Percentiles rank a stretch among this genome's conserved stretches.
phyloP scores from a whole-genome alignment of 1,140 invertebrate species.

The Drosophila yakuba region DNA sequence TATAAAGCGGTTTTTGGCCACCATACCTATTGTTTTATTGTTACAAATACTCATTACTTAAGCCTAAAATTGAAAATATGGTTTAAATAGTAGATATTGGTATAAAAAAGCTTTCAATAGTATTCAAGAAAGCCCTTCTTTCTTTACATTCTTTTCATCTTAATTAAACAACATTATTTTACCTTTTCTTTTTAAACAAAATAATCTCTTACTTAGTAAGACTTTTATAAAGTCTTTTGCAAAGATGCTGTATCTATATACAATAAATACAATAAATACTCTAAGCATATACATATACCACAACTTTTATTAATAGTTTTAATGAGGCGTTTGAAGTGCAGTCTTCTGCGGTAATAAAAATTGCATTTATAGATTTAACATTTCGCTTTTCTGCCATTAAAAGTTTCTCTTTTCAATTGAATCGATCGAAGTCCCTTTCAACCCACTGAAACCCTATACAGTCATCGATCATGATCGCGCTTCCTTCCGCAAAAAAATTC shows the following conservation, averaged over 20 bases:
- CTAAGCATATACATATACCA: too few relatives aligned
- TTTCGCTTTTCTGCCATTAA: constrained; percentile 29
- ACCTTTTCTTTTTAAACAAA: too few relatives aligned
- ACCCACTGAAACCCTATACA: constrained; percentile 72
- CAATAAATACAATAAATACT: too few relatives aligned
- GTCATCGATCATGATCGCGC: constrained; percentile 70
- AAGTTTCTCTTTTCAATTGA: constrained; percentile 31
- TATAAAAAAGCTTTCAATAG: too few relatives aligned
- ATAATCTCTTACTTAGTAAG: too few relatives aligned
- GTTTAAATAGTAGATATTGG: not conserved
- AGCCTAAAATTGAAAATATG: not conserved
- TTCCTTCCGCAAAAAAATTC: constrained; percentile 78
- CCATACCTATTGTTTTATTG: not conserved
- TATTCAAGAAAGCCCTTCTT: too few relatives aligned
- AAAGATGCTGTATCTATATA: too few relatives aligned
- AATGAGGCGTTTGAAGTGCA: not conserved
- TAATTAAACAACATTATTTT: too few relatives aligned
- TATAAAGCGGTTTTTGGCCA: not conserved
- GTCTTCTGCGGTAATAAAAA: constrained; percentile 1
- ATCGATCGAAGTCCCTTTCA: constrained; percentile 50
- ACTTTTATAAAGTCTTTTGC: too few relatives aligned
- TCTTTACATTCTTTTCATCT: too few relatives aligned
- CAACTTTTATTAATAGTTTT: not conserved
- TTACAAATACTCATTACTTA: not conserved
- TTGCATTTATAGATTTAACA: constrained; percentile 5